A percentile compares a stretch with the other conserved stretches of the same genome.
Conservation (phyloP, 1,140 invertebrate genomes). For the Lordiphosa mommai region DNA sequence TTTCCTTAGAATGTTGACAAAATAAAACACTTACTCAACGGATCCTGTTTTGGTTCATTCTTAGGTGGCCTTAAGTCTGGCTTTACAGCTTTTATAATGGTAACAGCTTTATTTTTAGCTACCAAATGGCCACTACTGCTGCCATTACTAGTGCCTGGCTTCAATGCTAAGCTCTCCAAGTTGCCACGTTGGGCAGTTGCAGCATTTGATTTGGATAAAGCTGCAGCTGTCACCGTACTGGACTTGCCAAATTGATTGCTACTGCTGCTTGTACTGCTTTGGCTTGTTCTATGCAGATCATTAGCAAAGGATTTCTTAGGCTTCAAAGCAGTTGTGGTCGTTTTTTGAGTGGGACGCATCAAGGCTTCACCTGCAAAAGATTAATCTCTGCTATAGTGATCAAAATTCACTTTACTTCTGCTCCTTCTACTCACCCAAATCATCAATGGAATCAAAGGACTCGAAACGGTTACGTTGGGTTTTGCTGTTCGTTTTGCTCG, state of each 20-base stretch:
- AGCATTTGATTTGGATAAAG: background rate
- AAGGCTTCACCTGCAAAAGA: conserved; percentile 31
- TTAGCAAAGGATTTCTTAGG: conserved; percentile 17
- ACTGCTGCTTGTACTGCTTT: conserved; percentile 3
- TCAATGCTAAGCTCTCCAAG: background rate
- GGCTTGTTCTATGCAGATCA: conserved; percentile 2
- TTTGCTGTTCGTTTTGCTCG: conserved; percentile 5
- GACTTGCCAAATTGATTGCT: background rate
- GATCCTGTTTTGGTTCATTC: conserved; percentile 55
- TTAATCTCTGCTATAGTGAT: background rate
- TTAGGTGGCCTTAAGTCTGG: conserved; percentile 19
- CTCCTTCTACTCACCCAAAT: conserved; percentile 32
- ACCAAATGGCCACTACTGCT: conserved; percentile 3
- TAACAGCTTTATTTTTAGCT: conserved; percentile 37
- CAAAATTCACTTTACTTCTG: too few species aligned
- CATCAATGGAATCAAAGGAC: conserved; percentile 52
- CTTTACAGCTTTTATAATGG: conserved; percentile 50
- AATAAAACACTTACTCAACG: conserved; percentile 54
- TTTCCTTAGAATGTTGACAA: too few species aligned
- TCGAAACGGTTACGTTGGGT: conserved; percentile 27
- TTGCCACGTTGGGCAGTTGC: background rate
- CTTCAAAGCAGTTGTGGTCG: conserved; percentile 11
- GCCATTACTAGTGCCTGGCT: conserved; percentile 16
- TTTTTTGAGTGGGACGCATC: conserved; percentile 32
- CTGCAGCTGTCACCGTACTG: conserved; percentile 1